phyloP scores from a whole-genome alignment of 2,888 invertebrate genomes.

The Agrochola macilenta region DNA sequence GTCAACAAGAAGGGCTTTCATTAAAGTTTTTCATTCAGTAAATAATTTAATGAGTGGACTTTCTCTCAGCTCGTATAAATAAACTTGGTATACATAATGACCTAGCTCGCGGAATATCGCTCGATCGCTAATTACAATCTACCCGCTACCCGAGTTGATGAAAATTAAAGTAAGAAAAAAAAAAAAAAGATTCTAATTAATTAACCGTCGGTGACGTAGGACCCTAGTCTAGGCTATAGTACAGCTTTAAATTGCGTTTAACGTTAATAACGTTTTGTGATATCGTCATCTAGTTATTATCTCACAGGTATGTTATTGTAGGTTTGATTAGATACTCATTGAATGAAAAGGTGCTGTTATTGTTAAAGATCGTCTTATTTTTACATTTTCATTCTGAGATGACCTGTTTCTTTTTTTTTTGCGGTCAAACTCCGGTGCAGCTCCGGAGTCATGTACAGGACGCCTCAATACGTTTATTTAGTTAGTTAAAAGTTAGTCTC shows the following conservation, averaged over 20 bases:
- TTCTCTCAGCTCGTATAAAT: constrained; percentile 9
- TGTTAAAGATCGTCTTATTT: too few species aligned
- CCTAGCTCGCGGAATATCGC: constrained; percentile 28
- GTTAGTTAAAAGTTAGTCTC: constrained; percentile 6
- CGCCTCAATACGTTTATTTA: constrained; percentile 14
- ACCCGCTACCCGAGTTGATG: constrained; percentile 3
- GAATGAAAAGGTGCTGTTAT: too few species aligned
- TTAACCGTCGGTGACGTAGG: neutral
- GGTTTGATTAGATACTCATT: neutral
- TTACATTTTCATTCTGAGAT: too few species aligned
- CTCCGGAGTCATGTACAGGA: too few species aligned
- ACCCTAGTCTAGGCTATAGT: neutral
- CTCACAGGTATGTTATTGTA: neutral
- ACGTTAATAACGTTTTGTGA: neutral
- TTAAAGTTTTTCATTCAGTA: constrained; percentile 27
- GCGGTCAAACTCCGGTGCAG: too few species aligned
- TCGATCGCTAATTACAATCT: constrained; percentile 37
- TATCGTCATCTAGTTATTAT: neutral
- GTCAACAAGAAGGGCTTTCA: constrained; percentile 25
- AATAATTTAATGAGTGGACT: constrained; percentile 40
- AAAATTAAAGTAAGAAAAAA: constrained; percentile 12
- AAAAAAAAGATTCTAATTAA: constrained; percentile 11
- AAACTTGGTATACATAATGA: constrained; percentile 18
- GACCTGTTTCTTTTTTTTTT: too few species aligned
- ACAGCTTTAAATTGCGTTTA: neutral